Base-by-base conservation (phyloP, 2,113 vertebrate species). In the Neogobius melanostomus region DNA sequence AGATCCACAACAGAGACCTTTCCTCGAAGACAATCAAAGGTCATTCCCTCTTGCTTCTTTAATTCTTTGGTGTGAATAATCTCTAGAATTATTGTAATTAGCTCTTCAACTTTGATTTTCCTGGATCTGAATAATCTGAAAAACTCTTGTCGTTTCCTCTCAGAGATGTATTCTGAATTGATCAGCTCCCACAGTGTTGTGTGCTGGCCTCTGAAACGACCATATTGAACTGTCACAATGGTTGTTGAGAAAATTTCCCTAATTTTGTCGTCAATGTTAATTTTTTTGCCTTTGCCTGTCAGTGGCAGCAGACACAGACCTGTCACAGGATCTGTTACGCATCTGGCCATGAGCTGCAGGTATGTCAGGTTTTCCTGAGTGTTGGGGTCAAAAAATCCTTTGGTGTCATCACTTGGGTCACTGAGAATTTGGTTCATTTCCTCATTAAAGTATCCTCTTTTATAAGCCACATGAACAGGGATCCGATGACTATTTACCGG, bases 321-420 rank as follows among this genome's bases (percentile, higher is more conserved):
- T 0, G 96, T 98, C 79, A 93, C 93, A 0, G 95, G 93, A 83
- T 99, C 97, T 0, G 81, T 93, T 50, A 96, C 66, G 74, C 96
- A 98, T 53, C 95, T 92, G 69, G 92, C 93, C 92, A 96, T 92
- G 7, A 99, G 94, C 85, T 97, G 94, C 88, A 97, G 83, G 85
- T 98, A 99, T 1, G 96, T 97, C 15, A 99, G 92, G 80, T 98
- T 99, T 80, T 98, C 96, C 49, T 95, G 90, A 0, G 94, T 97
- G 91, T 99, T 97, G 56, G 97, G 97, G 76, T 99, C 96, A 0
- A 98, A 99, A 89, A 98, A 99, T 43, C 95, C 97, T 85, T 98
- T 98, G 74, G 96, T 99, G 90, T 98, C 96, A 0, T 98, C 95
- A 0, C 89, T 94, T 47, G 95, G 95, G 66, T 98, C 95, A 0